phyloP scores from a whole-genome alignment of 2,797 vertebrate genomes.

The Rhinichthys osculus region DNA sequence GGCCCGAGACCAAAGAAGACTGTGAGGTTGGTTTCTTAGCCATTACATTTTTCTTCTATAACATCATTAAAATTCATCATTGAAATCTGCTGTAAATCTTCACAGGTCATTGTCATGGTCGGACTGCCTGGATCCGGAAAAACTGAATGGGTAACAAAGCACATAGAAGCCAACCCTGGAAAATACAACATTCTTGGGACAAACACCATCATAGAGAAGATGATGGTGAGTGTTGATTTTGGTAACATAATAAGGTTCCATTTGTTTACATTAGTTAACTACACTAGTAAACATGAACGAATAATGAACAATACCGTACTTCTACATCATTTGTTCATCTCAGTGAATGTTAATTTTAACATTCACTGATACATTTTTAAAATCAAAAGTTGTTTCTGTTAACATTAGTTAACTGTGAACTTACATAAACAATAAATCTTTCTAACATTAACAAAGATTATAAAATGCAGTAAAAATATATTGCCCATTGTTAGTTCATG shows the following conservation, averaged over 20 bases:
- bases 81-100: not conserved
- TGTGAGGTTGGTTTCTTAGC: conserved; percentile 83
- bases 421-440: not conserved
- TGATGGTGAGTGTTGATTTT: conserved; percentile 88
- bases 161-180: conserved; percentile 91
- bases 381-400: not conserved
- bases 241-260: not conserved
- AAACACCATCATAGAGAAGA: conserved; percentile 98
- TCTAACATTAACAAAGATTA: not conserved
- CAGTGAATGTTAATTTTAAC: not conserved
- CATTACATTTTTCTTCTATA: not conserved
- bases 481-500: not conserved
- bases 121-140: conserved; percentile 97
- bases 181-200: conserved; percentile 98
- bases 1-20: conserved; percentile 94
- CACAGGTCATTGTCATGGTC: conserved; percentile 96
- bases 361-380: not conserved
- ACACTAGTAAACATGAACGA: not conserved
- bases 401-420: not conserved
- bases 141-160: conserved; percentile 96
- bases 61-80: not conserved
- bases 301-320: not conserved
- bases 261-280: not conserved
- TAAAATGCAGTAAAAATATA: not conserved
- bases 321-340: not conserved